A percentile compares a stretch with the other conserved stretches of the same genome.
Evolutionary conservation across 2,797 vertebrate genomes (phyloP).

Genomic region (Phylloscopus collybita): DNA sequence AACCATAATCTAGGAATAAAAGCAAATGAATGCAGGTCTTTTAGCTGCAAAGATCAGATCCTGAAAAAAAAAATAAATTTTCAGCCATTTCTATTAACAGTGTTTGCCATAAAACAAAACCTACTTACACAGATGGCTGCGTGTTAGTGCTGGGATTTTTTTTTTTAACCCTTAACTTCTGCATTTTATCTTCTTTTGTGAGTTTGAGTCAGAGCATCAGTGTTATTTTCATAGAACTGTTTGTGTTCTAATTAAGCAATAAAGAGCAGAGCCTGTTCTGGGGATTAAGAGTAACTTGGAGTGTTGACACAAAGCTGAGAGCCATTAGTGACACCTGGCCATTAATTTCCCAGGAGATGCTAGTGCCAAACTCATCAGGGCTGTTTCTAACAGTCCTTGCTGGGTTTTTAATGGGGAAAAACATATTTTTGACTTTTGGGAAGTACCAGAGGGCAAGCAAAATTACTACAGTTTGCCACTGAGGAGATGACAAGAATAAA

Average conservation of each 20-base stretch:
- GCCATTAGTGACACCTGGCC: slow-evolving; percentile 66
- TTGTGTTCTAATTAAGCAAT: slow-evolving; percentile 70
- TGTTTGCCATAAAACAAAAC: slow-evolving; percentile 40
- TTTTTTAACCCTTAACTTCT: slow-evolving; percentile 44
- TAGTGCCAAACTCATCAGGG: slow-evolving; percentile 49
- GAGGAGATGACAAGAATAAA: background rate
- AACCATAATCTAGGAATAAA: slow-evolving; percentile 52
- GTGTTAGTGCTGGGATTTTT: background rate
- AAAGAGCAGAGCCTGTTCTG: slow-evolving; percentile 57
- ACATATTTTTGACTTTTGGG: slow-evolving; percentile 22
- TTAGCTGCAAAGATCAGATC: slow-evolving; percentile 27
- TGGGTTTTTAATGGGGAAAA: slow-evolving; percentile 51
- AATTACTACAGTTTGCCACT: background rate
- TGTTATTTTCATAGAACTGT: slow-evolving; percentile 65
- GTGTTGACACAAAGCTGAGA: slow-evolving; percentile 66
- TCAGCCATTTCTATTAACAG: slow-evolving; percentile 31
- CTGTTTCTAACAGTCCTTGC: slow-evolving; percentile 32
- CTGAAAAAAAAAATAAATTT: background rate
- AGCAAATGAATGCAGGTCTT: slow-evolving; percentile 30
- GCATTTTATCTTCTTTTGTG: slow-evolving; percentile 51
- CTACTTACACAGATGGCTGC: slow-evolving; percentile 36
- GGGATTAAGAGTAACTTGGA: slow-evolving; percentile 68
- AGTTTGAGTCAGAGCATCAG: slow-evolving; percentile 40
- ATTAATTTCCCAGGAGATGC: slow-evolving; percentile 69
- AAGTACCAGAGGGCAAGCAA: background rate